Evolutionary conservation across 2,797 vertebrate genomes (phyloP), one percentile per base, ranked within the genome.

Genomic region (Hoplostethus atlanticus): DNA sequence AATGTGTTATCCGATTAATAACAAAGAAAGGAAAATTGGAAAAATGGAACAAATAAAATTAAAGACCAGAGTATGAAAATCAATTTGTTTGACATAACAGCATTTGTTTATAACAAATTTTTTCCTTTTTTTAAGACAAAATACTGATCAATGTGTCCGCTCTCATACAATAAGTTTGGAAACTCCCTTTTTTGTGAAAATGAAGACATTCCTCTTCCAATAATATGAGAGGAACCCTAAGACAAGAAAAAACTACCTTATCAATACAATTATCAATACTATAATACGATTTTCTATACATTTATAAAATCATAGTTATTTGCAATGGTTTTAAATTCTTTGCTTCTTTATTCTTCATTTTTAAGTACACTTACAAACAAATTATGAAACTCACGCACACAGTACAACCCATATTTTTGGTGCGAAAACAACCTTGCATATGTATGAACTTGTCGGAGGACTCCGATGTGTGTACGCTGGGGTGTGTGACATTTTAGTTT

Each of bases 331-430:
- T 88, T 90, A 78, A 80, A 80, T 64, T 89, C 80, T 86, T 89
- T 78, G 72, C 72, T 83, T 87, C 82, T 91, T 92, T 90, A 90
- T 89, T 92, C 88, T 92, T 92, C 72, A 91, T 89, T 91, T 87
- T 92, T 93, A 93, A 94, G 92, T 94, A 93, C 92, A 93, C 92
- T 94, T 93, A 91, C 85, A 92, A 88, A 91, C 83, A 87, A 88
- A 85, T 86, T 81, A 84, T 81, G 72, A 85, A 87, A 86, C 71
- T 61, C 81, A 15, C 70, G 28, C 54, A 70, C 74, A 68, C 36
- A 80, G 59, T 52, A 56, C 48, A 80, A 76, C 42, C 61, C 76
- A 71, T 84, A 76, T 90, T 90, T 91, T 93, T 92, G 92, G 92
- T 92, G 90, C 91, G 74, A 87, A 79, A 85, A 82, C 86, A 71